phyloP scores from a whole-genome alignment of 2,888 invertebrate species.

The Platycheirus rosarum region DNA sequence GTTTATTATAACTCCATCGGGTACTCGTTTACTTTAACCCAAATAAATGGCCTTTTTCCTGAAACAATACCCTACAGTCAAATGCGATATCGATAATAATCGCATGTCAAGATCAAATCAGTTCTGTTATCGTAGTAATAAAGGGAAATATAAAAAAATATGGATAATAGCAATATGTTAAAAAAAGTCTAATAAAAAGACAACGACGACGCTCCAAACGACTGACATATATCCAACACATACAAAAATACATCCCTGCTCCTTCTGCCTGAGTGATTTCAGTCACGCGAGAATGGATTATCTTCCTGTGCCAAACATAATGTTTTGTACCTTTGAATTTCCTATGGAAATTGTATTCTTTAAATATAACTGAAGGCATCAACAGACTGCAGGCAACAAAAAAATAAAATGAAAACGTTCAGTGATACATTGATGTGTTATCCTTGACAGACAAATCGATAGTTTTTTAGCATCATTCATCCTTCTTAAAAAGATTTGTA shows the following conservation, averaged over 20 bases:
- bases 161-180: conserved; percentile 55
- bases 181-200: background rate
- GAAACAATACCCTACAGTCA: conserved; percentile 4
- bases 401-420: background rate
- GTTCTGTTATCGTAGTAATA: conserved; percentile 43
- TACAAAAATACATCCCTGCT: conserved; percentile 46
- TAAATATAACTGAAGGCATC: conserved; percentile 52
- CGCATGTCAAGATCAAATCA: conserved; percentile 62
- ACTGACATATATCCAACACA: conserved; percentile 70
- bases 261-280: conserved; percentile 14
- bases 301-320: background rate
- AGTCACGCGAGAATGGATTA: conserved; percentile 64
- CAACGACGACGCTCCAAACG: conserved; percentile 31
- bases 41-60: conserved; percentile 15
- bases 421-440: conserved; percentile 57
- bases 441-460: conserved; percentile 53
- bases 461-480: conserved; percentile 48
- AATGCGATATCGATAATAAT: conserved; percentile 43
- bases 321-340: conserved; percentile 27
- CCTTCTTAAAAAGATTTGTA: background rate
- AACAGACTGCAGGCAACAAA: conserved; percentile 20
- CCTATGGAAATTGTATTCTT: conserved; percentile 16
- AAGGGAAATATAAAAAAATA: conserved; percentile 50
- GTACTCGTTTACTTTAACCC: background rate
- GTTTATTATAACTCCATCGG: conserved; percentile 39